These are phyloP conservation scores for Silurus glanis DNA, from an alignment of 2,113 vertebrate genomes.

Conservation along the genomic window DNA sequence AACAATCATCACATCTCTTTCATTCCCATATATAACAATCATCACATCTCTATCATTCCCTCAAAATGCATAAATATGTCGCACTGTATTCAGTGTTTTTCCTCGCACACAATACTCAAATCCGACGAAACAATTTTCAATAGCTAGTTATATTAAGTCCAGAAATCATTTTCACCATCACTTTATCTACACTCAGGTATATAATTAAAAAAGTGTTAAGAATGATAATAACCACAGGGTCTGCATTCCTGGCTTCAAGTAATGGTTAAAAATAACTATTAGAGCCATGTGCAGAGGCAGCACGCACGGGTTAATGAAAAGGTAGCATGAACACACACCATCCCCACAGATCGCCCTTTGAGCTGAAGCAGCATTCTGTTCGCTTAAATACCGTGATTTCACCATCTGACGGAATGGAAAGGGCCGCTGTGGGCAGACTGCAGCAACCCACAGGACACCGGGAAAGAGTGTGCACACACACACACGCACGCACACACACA, in stretches of 20 bases:
- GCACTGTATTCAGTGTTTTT: neutral
- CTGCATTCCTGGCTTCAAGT: constrained; percentile 42
- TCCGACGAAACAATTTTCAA: neutral
- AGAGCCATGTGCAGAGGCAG: constrained; percentile 60
- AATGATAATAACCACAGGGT: constrained; percentile 43
- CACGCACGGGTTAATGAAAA: constrained; percentile 61
- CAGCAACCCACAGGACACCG: constrained; percentile 63
- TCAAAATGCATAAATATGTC: neutral
- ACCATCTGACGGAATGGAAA: constrained; percentile 75
- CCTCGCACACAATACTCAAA: neutral
- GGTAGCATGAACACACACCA: constrained; percentile 49
- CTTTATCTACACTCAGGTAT: constrained; percentile 35
- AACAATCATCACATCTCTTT: neutral
- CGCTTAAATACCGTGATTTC: constrained; percentile 67
- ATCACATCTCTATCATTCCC: neutral
- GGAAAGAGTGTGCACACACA: constrained; percentile 57
- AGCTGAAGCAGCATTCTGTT: constrained; percentile 61
- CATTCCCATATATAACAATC: neutral
- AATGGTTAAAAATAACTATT: constrained; percentile 56
- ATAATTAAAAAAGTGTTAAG: constrained; percentile 52
- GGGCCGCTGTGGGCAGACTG: constrained; percentile 66
- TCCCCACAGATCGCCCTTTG: constrained; percentile 47
- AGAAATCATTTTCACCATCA: constrained; percentile 13
- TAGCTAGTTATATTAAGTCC: constrained; percentile 32
- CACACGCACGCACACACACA: constrained; percentile 15